Evolutionary conservation across 2,888 invertebrate species (phyloP), one percentile per base, ranked within the genome.

Genomic region (Ryuthela nishihirai): DNA sequence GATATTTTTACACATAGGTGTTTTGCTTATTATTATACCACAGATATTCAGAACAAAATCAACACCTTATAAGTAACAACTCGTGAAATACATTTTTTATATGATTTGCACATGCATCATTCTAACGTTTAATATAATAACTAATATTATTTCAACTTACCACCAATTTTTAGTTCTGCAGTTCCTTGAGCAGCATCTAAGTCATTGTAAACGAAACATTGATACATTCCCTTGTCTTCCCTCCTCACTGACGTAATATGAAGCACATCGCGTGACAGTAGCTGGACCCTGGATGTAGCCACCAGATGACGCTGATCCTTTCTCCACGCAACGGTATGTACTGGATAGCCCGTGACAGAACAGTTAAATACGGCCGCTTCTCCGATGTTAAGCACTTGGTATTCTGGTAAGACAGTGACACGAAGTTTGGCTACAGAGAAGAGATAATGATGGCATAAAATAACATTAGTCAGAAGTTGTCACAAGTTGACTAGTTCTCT

Each of bases 221-320:
- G 95, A 74, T 94, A 95, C 93, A 94, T 94, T 70, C 95, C 95
- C 72, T 90, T 90, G 75, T 94, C 94, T 75, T 91, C 90, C 70
- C 93, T 88, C 75, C 89, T 86, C 0, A 95, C 91, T 1, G 89
- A 85, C 70, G 88, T 88, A 69, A 95, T 92, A 65, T 88, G 82
- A 39, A 94, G 77, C 52, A 87, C 82, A 21, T 56, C 56, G 17
- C 55, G 40, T 2, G 54, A 48, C 17, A 61, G 41, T 9, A 64
- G 34, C 21, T 64, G 64, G 17, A 64, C 55, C 21, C 60, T 46
- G 2, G 45, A 26, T 25, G 55, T 52, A 0, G 61, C 53, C 4
- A 46, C 21, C 45, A 74, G 49, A 34, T 64, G 67, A 5, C 62
- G 54, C n/a, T 72, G 72, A 54, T 74, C 69, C 52, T 72, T 71